Evolutionary conservation across 64 coral and sea anemone species (phyloP), one percentile per base, ranked within the genome.

Genomic region (Astreopora myriophthalma): DNA sequence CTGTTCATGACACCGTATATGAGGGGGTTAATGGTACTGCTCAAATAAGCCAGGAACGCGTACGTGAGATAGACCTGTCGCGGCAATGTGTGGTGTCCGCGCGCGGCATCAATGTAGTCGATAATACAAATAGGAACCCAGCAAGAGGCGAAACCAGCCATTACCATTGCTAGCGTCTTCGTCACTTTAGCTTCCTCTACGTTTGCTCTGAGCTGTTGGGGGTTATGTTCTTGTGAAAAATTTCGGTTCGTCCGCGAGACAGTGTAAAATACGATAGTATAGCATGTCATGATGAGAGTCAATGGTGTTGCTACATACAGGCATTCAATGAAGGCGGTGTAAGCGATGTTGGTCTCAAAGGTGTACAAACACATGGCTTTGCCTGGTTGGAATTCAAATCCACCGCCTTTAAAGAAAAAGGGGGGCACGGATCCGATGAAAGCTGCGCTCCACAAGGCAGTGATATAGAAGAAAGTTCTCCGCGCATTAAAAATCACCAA

Each of bases 171-270:
- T 10, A 92, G 30, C 8, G 89, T 92, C 51, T 74, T 92, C 22
- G 89, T 92, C 42, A 92, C 69, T 55, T 92, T 92, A 4, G 79
- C 79, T 85, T 92, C 89, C 60, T 92, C 77, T 1, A 92, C 79
- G 34, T 92, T 82, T 8, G 39, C 79, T 32, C 89, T 57, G 22
- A 92, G 77, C 28, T 60, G 44, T 3, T 17, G n/a, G 12, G 46
- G 42, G 6, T 26, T 57, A 37, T 85, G 72, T 62, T 28, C 26
- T 24, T 22, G 79, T 29, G 78, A 20, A 42, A 92, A 92, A 30
- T 32, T 70, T 32, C 3, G 36, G 36, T 72, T 92, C 65, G 89
- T 38, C 23, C 39, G 8, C 0, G 36, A 70, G 1, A 92, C 89
- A 24, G 65, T 64, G 48, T 85, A 61, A 35, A 83, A 92, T 14